Base-by-base conservation (phyloP, 2,113 vertebrate species). In the Grus americana region DNA sequence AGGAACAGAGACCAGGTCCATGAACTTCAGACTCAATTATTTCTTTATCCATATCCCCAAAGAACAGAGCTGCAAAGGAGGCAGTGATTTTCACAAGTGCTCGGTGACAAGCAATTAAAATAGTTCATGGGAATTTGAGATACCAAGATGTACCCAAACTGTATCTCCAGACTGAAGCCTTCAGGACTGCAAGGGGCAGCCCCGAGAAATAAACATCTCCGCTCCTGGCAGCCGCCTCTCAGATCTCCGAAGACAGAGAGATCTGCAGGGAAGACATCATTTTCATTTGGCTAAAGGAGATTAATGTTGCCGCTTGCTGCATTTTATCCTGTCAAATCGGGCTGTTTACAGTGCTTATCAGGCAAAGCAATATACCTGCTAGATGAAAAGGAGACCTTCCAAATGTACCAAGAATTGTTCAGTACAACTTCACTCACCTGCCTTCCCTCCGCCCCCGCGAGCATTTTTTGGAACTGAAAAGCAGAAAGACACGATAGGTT, bases 361-460 rank as follows among this genome's bases (percentile, higher is more conserved):
- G 85, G 76, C 59, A 73, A 18, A 84, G 89, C 76, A 70, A 30
- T 36, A 6, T 6, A 63, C 49, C 91, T 88, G 57, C 58, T 27
- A 57, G 73, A 44, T 40, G 67, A 63, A 54, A 76, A 57, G 54
- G 40, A 88, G n/a, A 30, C 50, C 57, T 68, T 32, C 66, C 72
- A 84, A 80, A 65, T 0, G 0, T 15, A 22, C 58, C 1, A 0
- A 34, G 72, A 59, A 42, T 4, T 38, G 23, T 18, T 47, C 1
- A 57, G 50, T 13, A 54, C 65, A 47, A 7, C 38, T 26, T 58
- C 9, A 0, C 61, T 24, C 62, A 49, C 34, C 22, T 30, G 52
- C 61, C 38, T 52, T 27, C 21, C 47, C 76, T 54, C n/a, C 36
- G 40, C 8, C 36, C 40, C 62, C 21, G 12, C 1, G 4, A 75